These are phyloP conservation scores for Agonopterix alstromeriana DNA, from an alignment of 2,888 invertebrate species.

Conservation along the genomic window DNA sequence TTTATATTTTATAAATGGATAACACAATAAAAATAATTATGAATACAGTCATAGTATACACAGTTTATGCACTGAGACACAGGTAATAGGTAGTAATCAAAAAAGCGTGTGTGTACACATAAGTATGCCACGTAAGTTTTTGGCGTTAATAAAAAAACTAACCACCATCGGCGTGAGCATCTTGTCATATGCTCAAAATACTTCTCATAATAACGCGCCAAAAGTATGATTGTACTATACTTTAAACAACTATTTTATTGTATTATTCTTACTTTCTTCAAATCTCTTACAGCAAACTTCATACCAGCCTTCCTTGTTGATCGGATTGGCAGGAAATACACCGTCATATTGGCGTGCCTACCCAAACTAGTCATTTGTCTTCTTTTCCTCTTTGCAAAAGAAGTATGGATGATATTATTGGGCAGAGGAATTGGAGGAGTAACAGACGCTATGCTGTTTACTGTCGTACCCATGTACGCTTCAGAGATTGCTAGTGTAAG, in stretches of 20 bases:
- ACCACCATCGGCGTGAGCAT: too few relatives aligned
- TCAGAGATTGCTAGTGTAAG: conserved; percentile 31
- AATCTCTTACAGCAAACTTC: conserved; percentile 15
- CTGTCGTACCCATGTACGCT: conserved; percentile 22
- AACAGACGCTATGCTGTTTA: conserved; percentile 12
- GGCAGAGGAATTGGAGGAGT: conserved; percentile 16
- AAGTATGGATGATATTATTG: conserved; percentile 27
- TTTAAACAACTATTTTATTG: not conserved
- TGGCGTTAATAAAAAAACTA: too few relatives aligned
- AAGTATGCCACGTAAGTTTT: too few relatives aligned
- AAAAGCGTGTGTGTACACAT: too few relatives aligned
- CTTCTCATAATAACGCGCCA: too few relatives aligned
- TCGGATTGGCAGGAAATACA: conserved; percentile 16
- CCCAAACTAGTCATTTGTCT: conserved; percentile 18
- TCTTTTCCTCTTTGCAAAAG: conserved; percentile 18
- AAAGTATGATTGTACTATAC: too few relatives aligned
- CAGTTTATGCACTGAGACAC: too few relatives aligned
- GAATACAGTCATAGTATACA: too few relatives aligned
- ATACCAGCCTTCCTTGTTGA: conserved; percentile 19
- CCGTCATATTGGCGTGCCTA: conserved; percentile 10
- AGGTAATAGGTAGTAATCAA: too few relatives aligned
- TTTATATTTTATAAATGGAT: too few relatives aligned
- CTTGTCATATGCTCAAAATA: too few relatives aligned
- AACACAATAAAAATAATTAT: too few relatives aligned
- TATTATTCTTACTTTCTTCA: not conserved